Evolutionary conservation across 2,113 vertebrate species (phyloP), one percentile per base, ranked within the genome.

Genomic region (Mormyrus lacerda): DNA sequence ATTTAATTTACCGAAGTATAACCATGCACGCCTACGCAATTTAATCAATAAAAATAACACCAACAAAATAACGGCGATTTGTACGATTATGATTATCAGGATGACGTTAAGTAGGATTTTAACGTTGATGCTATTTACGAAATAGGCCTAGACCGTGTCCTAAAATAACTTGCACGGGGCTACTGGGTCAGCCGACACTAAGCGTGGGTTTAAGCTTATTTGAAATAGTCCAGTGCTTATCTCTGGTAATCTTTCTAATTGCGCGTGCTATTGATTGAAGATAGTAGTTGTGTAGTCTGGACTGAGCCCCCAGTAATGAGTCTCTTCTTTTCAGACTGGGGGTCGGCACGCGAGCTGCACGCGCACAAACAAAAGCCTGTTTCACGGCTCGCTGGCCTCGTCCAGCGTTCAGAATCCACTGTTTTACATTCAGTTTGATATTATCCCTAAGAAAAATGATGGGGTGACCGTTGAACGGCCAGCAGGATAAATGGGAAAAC

Each of bases 271-370:
- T 89, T 83, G 73, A 87, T 87, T 89, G 91, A 86, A 86, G 83
- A 91, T 87, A 90, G 87, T 89, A 44, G 88, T 90, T 85, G 89
- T 86, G 51, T 83, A 88, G 90, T 91, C 91, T 87, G 90, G 88
- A 89, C 58, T 89, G 85, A 90, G 89, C 89, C 85, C 76, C 76
- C 87, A 53, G 76, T 90, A 91, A 91, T 91, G 90, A 92, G 89
- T 86, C 88, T 88, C 45, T 88, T 90, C 90, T 90, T 89, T 89
- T 90, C 90, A 91, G 55, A 88, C 89, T 89, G 58, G 87, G 88
- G 91, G 91, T 90, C 91, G 94, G 94, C 96, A 96, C 96, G 95
- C 95, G 96, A 96, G 92, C 93, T 65, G 94, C 96, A 97, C 96
- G 95, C 96, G 95, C 91, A 90, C 90, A 88, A 92, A 95, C 95